Percentiles rank a stretch among this genome's conserved stretches.
Evolutionary conservation across 2,888 invertebrate genomes (phyloP).

Genomic region (Opisthograptis luteolata): DNA sequence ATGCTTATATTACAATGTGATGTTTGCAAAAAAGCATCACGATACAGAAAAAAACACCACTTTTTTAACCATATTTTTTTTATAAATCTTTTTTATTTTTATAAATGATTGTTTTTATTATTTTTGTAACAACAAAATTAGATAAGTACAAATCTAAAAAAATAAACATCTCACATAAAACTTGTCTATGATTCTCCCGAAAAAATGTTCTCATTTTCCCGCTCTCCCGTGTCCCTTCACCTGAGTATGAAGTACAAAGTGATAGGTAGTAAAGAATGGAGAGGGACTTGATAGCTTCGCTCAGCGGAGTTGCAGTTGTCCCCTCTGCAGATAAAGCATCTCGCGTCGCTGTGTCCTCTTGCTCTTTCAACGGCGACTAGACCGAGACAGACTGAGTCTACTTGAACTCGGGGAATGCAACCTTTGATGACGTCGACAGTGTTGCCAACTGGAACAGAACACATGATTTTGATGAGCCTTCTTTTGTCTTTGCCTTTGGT

Average conservation of each 20-base stretch:
- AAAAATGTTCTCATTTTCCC: conserved; percentile 4
- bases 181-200: conserved; percentile 4
- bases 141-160: conserved; percentile 24
- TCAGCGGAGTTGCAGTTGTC: conserved; percentile 69
- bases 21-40: too few relatives aligned
- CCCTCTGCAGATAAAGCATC: conserved; percentile 70
- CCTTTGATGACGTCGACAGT: conserved; percentile 74
- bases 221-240: conserved; percentile 39
- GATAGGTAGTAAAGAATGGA: conserved; percentile 36
- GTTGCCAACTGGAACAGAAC: conserved; percentile 69
- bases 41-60: too few relatives aligned
- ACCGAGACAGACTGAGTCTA: conserved; percentile 72
- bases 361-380: conserved; percentile 71
- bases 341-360: conserved; percentile 75
- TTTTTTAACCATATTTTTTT: too few relatives aligned
- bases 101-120: conserved; percentile 1
- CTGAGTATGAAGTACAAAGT: conserved; percentile 58
- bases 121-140: conserved; percentile 9
- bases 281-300: conserved; percentile 13
- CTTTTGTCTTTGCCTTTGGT: background rate
- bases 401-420: conserved; percentile 68
- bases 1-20: too few relatives aligned
- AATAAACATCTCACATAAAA: conserved; percentile 16
- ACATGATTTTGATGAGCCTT: background rate
- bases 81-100: background rate